Evolutionary conservation across 2,113 vertebrate genomes (phyloP).

Genomic region (Xenopus borealis): DNA sequence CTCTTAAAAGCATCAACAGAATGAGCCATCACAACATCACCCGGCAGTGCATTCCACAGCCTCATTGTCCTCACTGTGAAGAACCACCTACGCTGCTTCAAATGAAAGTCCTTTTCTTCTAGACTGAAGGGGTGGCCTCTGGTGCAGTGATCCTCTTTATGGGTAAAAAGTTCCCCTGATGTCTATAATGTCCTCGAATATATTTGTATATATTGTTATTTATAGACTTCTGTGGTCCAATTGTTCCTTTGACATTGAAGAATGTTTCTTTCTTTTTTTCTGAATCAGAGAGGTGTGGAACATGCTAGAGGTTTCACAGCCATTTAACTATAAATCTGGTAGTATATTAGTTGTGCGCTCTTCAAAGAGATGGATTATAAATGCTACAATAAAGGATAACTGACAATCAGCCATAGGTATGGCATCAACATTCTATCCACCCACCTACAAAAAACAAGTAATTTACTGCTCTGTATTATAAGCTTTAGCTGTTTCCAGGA

Average conservation of each 20-base stretch:
- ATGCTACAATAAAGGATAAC: conserved; percentile 37
- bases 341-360: conserved; percentile 30
- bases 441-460: conserved; percentile 42
- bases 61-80: no score
- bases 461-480: conserved; percentile 37
- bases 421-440: conserved; percentile 31
- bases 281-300: conserved; percentile 23
- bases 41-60: no score
- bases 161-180: no score
- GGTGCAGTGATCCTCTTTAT: no score
- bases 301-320: conserved; percentile 18
- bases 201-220: no score
- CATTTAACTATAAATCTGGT: conserved; percentile 40
- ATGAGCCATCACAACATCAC: no score
- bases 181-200: no score
- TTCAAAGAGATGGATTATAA: conserved; percentile 31
- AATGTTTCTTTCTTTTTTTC: conserved; percentile 24
- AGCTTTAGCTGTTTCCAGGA: conserved; percentile 36
- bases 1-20: no score
- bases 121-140: no score
- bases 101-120: no score
- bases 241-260: conserved; percentile 13
- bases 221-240: conserved; percentile 5
- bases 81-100: no score
- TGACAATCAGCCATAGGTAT: conserved; percentile 34